These are phyloP conservation scores for Pseudochromis fuscus DNA, from an alignment of 2,797 vertebrate genomes.

Conservation along the genomic window DNA sequence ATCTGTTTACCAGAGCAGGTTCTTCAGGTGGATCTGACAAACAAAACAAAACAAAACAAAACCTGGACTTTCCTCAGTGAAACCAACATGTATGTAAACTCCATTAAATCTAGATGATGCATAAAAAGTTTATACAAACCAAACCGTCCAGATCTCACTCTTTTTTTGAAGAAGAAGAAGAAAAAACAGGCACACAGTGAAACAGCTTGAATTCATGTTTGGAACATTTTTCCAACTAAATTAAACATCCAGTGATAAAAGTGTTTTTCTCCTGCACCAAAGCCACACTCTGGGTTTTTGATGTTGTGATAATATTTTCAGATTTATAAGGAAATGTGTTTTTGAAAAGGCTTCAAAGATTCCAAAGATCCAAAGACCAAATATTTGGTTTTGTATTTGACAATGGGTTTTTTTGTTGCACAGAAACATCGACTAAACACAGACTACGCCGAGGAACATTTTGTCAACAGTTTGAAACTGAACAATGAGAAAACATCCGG, in stretches of 20 bases:
- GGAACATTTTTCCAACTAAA: background rate
- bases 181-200: background rate
- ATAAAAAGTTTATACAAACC: background rate
- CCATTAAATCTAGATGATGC: background rate
- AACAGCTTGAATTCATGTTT: background rate
- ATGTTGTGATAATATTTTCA: slow-evolving; percentile 13
- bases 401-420: slow-evolving; percentile 22
- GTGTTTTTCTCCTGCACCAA: background rate
- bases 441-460: background rate
- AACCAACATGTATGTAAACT: background rate
- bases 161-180: background rate
- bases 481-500: slow-evolving; percentile 13
- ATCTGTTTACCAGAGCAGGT: slow-evolving; percentile 2
- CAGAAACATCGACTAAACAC: slow-evolving; percentile 25
- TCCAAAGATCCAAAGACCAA: slow-evolving; percentile 22
- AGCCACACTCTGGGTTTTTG: background rate
- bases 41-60: background rate
- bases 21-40: background rate
- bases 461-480: slow-evolving; percentile 11
- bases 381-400: slow-evolving; percentile 31
- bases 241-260: slow-evolving; percentile 3
- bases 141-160: background rate
- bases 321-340: slow-evolving; percentile 4
- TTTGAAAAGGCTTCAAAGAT: slow-evolving; percentile 1
- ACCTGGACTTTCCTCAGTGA: background rate